Evolutionary conservation across 2,113 vertebrate genomes (phyloP), one percentile per base, ranked within the genome.

Genomic region (Cephalopterus ornatus): DNA sequence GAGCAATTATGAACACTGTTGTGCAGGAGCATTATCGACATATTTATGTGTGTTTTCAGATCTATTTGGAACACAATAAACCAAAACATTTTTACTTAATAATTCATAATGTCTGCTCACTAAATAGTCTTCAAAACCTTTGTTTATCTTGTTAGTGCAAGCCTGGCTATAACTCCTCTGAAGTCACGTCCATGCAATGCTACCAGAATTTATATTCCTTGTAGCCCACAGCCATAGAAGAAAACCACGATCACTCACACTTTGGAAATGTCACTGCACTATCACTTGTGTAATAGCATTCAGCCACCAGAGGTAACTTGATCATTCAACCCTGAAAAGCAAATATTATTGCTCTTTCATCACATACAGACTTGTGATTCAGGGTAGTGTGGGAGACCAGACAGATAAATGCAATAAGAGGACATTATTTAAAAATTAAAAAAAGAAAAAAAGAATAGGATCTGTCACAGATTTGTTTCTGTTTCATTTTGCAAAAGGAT

Each of bases 341-440:
- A 96, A 96, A 95, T 94, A 96, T 95, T 95, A 96, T 92, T 95
- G 88, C 81, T 93, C 58, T 92, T 96, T 89, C 82, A 93, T 93
- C 93, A 92, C 68, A 83, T 80, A 58, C 63, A 84, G 75, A n/a
- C 68, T 73, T 77, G 72, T 80, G 75, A 92, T 80, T 90, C 88
- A 86, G 85, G 42, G 19, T 12, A 71, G 58, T 44, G 82, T 93
- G 88, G 88, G 92, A 96, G 63, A 63, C 39, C 82, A 95, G 75
- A 88, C 87, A 92, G 87, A 93, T 46, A 94, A 68, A 94, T 7
- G 11, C 63, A 92, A 5, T 90, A 83, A 76, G 37, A 92, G 24
- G 59, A 28, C 50, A 70, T 59, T 94, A 89, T 92, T 90, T 85
- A 4, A 88, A 85, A 89, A 39, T 62, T 56, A 9, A 41, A n/a